Base-by-base conservation (phyloP, 2,797 vertebrate species). In the Clarias laeviceps region DNA sequence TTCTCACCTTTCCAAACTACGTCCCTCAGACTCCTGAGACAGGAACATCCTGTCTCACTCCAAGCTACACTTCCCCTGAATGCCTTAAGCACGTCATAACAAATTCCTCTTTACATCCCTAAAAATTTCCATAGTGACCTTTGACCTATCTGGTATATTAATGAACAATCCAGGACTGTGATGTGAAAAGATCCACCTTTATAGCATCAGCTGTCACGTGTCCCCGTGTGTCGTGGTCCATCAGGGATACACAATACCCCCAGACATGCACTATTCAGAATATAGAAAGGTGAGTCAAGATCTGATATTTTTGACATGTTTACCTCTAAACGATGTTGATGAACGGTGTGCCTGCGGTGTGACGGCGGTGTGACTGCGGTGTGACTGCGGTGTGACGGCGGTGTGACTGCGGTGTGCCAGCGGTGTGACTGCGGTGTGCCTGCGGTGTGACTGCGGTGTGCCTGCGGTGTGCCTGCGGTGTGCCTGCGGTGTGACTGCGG, bases 31-130 rank as follows among this genome's bases (percentile, higher is more conserved):
- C 59, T 62, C 12, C 9, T n/a, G n/a, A n/a, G n/a, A n/a, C n/a
- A n/a, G n/a, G n/a, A n/a, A n/a, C 84, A 70, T 45, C 8, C 40
- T 74, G 12, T 65, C 56, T 82, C 27, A 86, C 86, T 83, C 59
- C 57, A 72, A 86, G 76, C 69, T 27, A 84, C 72, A 34, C 74
- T 37, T 70, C 61, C 59, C 34, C 77, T 83, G 62, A 56, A 65
- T 81, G 57, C 61, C 77, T 50, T 76, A 84, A 88, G 87, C 69
- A 59, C 17, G 64, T 84, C 9, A 27, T 15, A 29, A 65, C 45
- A 50, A 14, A n/a, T 27, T 64, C 24, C 24, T 62, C 24, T 62
- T 62, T 5, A 65, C 62, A 65, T 27, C 62, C 62, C n/a, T 27
- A 4, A 65, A 65, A 27, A 14, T 65, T 65, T 5, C 9, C 4